phyloP scores from a whole-genome alignment of 2,888 invertebrate genomes.

The Andrena minutula region DNA sequence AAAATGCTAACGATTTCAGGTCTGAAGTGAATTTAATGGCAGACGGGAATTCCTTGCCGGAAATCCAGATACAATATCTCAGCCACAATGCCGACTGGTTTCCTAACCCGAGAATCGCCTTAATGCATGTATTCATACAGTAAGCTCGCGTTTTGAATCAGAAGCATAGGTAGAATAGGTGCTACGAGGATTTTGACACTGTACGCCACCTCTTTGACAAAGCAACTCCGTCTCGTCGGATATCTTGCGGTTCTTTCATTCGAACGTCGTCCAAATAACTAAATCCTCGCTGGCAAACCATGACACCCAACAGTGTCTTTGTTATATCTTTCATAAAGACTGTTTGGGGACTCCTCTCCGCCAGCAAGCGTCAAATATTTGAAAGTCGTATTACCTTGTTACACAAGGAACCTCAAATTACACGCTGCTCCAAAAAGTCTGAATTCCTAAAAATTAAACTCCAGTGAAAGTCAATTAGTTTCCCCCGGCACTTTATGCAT shows the following conservation, averaged over 20 bases:
- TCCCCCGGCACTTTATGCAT: too few relatives aligned
- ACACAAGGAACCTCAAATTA: neutral
- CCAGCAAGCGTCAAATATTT: neutral
- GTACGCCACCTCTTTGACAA: slow-evolving; percentile 61
- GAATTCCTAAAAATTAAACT: too few relatives aligned
- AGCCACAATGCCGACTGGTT: slow-evolving; percentile 29
- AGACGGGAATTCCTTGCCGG: slow-evolving; percentile 49
- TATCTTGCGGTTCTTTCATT: slow-evolving; percentile 31
- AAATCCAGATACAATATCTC: slow-evolving; percentile 68
- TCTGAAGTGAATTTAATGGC: slow-evolving; percentile 51
- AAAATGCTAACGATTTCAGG: slow-evolving; percentile 42
- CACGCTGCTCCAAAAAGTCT: too few relatives aligned
- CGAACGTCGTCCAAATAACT: slow-evolving; percentile 32
- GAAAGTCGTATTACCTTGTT: neutral
- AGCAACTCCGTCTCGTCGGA: slow-evolving; percentile 48
- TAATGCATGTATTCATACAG: slow-evolving; percentile 79
- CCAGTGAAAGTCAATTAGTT: too few relatives aligned
- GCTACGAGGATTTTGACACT: slow-evolving; percentile 41
- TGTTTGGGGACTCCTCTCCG: neutral
- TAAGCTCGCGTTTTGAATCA: slow-evolving; percentile 74
- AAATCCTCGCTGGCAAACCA: slow-evolving; percentile 34
- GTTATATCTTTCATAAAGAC: neutral
- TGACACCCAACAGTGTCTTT: slow-evolving; percentile 17
- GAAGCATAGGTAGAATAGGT: slow-evolving; percentile 55
- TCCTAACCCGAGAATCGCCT: slow-evolving; percentile 65